Percentiles rank a stretch among this genome's conserved stretches.
These are phyloP conservation scores for Ceratina australensis DNA, from an alignment of 1,140 invertebrate genomes.

Conservation along the genomic window DNA sequence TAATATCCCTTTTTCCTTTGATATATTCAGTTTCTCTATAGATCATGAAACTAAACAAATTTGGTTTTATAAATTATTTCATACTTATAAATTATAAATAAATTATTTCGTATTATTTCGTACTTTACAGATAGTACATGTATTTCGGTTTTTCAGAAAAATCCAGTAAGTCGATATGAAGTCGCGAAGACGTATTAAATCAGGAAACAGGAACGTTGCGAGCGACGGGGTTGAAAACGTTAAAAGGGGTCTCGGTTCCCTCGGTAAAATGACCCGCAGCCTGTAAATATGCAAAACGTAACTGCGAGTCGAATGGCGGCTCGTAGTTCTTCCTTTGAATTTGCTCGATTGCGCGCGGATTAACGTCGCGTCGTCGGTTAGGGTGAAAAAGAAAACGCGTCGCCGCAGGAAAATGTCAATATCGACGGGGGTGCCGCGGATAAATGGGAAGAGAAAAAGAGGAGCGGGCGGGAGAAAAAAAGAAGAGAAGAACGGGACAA, in stretches of 20 bases:
- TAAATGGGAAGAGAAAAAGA: neutral
- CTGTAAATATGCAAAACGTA: neutral
- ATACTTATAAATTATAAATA: no score
- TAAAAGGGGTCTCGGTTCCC: neutral
- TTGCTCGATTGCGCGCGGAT: conserved; percentile 49
- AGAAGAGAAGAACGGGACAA: no score
- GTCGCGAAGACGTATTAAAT: no score
- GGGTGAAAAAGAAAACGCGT: conserved; percentile 2
- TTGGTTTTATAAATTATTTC: no score
- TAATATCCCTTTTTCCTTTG: no score
- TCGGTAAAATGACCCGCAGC: neutral
- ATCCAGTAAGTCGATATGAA: no score
- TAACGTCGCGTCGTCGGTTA: conserved; percentile 28
- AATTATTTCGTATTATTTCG: no score
- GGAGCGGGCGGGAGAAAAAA: neutral
- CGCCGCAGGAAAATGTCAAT: conserved; percentile 39
- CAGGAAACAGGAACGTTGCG: no score
- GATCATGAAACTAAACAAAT: no score
- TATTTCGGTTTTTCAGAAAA: no score
- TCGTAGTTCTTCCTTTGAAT: conserved; percentile 35
- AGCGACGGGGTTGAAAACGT: neutral
- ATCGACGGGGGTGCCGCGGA: conserved; percentile 14
- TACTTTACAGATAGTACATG: no score
- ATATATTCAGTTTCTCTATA: no score
- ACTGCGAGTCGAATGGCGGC: neutral